A percentile compares a stretch with the other conserved stretches of the same genome.
Conservation (phyloP, 2,888 invertebrate species). For the Amblyjoppa fuscipennis region DNA sequence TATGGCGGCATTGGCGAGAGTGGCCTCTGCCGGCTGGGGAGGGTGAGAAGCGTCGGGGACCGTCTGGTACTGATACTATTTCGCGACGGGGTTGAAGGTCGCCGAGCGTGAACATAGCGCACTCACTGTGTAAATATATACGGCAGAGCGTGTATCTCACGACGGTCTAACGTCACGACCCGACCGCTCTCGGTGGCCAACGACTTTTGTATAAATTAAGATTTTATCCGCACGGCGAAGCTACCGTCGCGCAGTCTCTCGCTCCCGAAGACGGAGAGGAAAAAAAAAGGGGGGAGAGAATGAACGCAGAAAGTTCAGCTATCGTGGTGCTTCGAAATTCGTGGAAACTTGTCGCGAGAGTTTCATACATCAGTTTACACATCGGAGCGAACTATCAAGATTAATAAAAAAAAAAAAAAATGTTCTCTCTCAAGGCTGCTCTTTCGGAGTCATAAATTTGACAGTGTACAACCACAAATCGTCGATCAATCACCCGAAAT, state of each 20-base stretch:
- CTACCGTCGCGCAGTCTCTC: neutral
- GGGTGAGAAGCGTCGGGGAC: conserved; percentile 21
- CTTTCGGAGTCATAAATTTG: neutral
- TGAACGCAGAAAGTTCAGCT: conserved; percentile 5
- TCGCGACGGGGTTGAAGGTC: conserved; percentile 50
- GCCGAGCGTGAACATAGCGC: conserved; percentile 48
- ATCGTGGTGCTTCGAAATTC: conserved; percentile 36
- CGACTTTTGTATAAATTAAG: conserved; percentile 65
- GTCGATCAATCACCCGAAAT: too few species aligned
- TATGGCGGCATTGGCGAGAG: conserved; percentile 31
- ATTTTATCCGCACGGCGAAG: conserved; percentile 58
- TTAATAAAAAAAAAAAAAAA: neutral
- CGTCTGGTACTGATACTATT: conserved; percentile 42
- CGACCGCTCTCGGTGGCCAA: conserved; percentile 26
- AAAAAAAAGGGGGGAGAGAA: neutral
- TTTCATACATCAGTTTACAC: conserved; percentile 6
- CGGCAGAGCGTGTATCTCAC: conserved; percentile 47
- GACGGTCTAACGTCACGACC: conserved; percentile 57
- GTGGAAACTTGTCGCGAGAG: conserved; percentile 20
- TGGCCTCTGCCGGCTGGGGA: conserved; percentile 17
- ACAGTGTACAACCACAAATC: neutral
- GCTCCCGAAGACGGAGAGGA: neutral
- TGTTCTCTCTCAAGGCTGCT: neutral
- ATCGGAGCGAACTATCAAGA: neutral
- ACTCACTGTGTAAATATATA: conserved; percentile 35